Conservation (phyloP, 2,113 vertebrate species). For the Ptilorrhoa leucosticta region DNA sequence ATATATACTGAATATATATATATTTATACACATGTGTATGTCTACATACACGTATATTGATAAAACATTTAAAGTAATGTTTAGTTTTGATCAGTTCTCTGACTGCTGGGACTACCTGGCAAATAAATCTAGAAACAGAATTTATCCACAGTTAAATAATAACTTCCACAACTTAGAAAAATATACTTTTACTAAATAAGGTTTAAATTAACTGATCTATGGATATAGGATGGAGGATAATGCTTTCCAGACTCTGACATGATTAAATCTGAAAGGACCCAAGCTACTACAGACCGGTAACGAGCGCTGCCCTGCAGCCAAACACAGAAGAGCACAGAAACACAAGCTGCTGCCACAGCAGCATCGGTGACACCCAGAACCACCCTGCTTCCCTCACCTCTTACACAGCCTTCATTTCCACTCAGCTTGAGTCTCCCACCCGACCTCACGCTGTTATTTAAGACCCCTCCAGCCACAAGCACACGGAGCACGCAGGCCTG, state of each 20-base stretch:
- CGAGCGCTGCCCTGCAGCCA: background rate
- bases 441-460: rapidly evolving
- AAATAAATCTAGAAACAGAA: conserved; percentile 67
- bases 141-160: conserved; percentile 67
- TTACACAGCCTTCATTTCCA: background rate
- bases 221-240: background rate
- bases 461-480: background rate
- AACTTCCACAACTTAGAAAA: conserved; percentile 77
- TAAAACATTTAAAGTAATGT: conserved; percentile 66
- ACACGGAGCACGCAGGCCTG: background rate
- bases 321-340: background rate
- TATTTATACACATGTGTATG: conserved; percentile 65
- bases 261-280: background rate
- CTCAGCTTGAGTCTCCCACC: background rate
- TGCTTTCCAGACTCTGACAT: background rate
- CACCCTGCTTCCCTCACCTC: background rate
- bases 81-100: conserved; percentile 64
- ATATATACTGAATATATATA: conserved; percentile 75
- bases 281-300: background rate
- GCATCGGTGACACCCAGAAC: background rate
- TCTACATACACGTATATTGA: conserved; percentile 61
- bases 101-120: conserved; percentile 62
- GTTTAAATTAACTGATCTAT: conserved; percentile 60
- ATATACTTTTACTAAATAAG: conserved; percentile 72
- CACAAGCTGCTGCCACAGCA: background rate